These are phyloP conservation scores for Leucopternis melanops DNA, from an alignment of 2,113 vertebrate genomes.

Conservation along the genomic window DNA sequence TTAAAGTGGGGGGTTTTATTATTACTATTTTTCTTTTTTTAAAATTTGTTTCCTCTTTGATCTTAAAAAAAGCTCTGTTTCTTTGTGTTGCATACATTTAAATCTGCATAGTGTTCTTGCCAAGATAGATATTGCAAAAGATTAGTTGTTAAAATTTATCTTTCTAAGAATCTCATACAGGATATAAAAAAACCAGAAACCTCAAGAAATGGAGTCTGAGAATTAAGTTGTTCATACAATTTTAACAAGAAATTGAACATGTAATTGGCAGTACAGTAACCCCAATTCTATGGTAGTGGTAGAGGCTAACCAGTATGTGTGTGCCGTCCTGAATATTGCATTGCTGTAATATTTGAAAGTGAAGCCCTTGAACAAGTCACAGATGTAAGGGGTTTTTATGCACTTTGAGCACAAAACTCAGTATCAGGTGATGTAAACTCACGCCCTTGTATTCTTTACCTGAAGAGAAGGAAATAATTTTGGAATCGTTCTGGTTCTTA, in stretches of 20 bases:
- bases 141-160: not conserved
- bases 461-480: not conserved
- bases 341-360: not conserved
- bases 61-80: not conserved
- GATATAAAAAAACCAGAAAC: not conserved
- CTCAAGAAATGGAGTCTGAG: not conserved
- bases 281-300: not conserved
- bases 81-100: not conserved
- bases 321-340: not conserved
- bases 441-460: not conserved
- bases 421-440: not conserved
- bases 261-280: not conserved
- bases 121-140: not conserved
- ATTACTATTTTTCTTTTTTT: not conserved
- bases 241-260: not conserved
- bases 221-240: not conserved
- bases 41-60: not conserved
- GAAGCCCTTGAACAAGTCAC: not conserved
- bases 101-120: not conserved
- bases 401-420: not conserved
- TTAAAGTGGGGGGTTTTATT: not conserved
- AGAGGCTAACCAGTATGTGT: not conserved
- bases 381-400: accelerated
- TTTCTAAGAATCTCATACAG: not conserved
- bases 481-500: not conserved